These are phyloP conservation scores for Limnephilus rhombicus DNA, from an alignment of 2,888 invertebrate species.

Conservation along the genomic window DNA sequence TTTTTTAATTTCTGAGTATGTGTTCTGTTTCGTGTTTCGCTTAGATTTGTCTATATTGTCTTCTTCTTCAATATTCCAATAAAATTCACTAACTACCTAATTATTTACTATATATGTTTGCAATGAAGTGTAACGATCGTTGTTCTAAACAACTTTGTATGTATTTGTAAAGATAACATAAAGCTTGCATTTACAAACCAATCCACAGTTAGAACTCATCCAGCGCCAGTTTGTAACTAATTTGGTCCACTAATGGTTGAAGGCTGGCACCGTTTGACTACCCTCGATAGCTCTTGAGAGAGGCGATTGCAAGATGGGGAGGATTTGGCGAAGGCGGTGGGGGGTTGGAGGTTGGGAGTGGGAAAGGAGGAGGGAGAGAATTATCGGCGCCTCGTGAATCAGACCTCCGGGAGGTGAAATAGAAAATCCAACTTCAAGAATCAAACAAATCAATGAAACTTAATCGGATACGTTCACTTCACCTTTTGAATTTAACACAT, in stretches of 20 bases:
- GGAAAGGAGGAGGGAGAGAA: neutral
- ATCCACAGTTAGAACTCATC: constrained; percentile 30
- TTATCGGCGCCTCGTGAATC: constrained; percentile 4
- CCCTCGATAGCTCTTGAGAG: constrained; percentile 24
- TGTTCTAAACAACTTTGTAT: neutral
- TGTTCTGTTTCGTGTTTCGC: too few relatives aligned
- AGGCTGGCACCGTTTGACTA: constrained; percentile 36
- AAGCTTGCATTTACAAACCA: constrained; percentile 11
- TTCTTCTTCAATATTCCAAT: too few relatives aligned
- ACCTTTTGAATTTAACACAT: neutral
- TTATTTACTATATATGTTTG: too few relatives aligned
- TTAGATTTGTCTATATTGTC: too few relatives aligned
- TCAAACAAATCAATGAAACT: neutral
- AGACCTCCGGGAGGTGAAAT: neutral
- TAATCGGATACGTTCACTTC: neutral
- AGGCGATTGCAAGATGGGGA: constrained; percentile 22
- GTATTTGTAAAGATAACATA: neutral
- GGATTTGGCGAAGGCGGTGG: neutral
- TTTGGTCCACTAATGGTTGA: constrained; percentile 53
- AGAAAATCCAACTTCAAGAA: neutral
- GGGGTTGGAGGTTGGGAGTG: neutral
- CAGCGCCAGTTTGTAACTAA: constrained; percentile 50
- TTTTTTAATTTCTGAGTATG: too few relatives aligned
- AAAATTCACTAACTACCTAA: too few relatives aligned
- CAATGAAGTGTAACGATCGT: neutral